Evolutionary conservation across 2,888 invertebrate genomes (phyloP).

Genomic region (Lacanobia oleracea): DNA sequence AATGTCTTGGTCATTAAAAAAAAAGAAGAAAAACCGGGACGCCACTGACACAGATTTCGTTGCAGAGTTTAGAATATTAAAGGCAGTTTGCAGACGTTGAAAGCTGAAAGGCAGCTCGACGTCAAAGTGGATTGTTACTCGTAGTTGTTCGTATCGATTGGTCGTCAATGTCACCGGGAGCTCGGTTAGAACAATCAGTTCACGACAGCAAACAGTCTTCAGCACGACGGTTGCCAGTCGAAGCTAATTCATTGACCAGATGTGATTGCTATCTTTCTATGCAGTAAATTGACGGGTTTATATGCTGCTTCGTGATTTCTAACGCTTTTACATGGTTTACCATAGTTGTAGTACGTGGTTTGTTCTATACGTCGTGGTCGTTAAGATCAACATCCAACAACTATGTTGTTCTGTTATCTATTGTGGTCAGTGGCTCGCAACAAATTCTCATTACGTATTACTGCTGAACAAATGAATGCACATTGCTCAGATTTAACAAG

Average conservation of each 20-base stretch:
- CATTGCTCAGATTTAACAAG: constrained; percentile 50
- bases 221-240: constrained; percentile 7
- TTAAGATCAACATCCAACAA: constrained; percentile 29
- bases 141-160: constrained; percentile 55
- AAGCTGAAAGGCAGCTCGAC: constrained; percentile 37
- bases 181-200: constrained; percentile 44
- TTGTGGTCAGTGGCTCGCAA: constrained; percentile 48
- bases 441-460: constrained; percentile 49
- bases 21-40: constrained; percentile 46
- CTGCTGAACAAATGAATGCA: constrained; percentile 54
- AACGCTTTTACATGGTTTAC: not conserved
- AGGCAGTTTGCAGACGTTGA: constrained; percentile 27
- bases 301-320: constrained; percentile 30
- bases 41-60: constrained; percentile 50
- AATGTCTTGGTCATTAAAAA: constrained; percentile 57
- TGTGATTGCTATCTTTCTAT: constrained; percentile 29
- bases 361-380: not conserved
- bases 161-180: constrained; percentile 39
- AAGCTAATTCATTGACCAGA: constrained; percentile 26
- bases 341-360: not conserved
- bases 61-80: constrained; percentile 46
- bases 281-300: constrained; percentile 14
- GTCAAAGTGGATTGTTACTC: constrained; percentile 50
- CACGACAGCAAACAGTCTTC: constrained; percentile 31
- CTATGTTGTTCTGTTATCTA: constrained; percentile 20